Evolutionary conservation across 2,888 invertebrate species (phyloP), one percentile per base, ranked within the genome.

Genomic region (Camptogramma bilineatum): DNA sequence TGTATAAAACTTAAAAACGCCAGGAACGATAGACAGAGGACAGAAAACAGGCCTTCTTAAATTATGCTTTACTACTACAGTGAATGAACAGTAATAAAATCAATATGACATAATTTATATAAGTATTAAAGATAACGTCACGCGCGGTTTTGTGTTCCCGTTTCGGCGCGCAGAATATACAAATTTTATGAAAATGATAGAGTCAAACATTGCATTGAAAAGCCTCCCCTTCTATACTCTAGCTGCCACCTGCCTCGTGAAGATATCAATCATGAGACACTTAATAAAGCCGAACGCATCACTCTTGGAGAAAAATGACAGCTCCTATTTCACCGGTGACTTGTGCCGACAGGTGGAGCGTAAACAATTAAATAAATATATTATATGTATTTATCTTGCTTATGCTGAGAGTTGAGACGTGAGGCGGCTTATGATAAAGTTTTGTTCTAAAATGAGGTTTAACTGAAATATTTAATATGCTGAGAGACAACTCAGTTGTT

Each of bases 181-280:
- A 39, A 34, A 39, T 48, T 46, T 55, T 21, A 56, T 46, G 55
- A 53, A 58, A 62, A 58, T 66, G 51, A 66, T 66, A 62, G 17
- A 62, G 66, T 55, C 58, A 61, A 64, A 64, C 24, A 47, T 44
- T 58, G 50, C 48, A 55, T 60, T 52, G 64, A 52, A 52, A 39
- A 46, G 52, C 48, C 54, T 59, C 62, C 62, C 63, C 65, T 66
- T 64, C 72, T 68, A 68, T 69, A 63, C 63, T 69, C 64, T 65
- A 68, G 69, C 73, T 80, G 80, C 77, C 85, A 88, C 85, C 85
- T 85, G 84, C 80, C 80, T 77, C 79, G 73, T 78, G 76, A 77
- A 79, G 79, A 80, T 86, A 90, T 91, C 88, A 87, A 87, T 91
- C 90, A 91, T 78, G 82, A 82, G 83, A 85, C 86, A 86, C 88